Conservation (phyloP, 2,888 invertebrate genomes). For the Hypsopygia costalis region DNA sequence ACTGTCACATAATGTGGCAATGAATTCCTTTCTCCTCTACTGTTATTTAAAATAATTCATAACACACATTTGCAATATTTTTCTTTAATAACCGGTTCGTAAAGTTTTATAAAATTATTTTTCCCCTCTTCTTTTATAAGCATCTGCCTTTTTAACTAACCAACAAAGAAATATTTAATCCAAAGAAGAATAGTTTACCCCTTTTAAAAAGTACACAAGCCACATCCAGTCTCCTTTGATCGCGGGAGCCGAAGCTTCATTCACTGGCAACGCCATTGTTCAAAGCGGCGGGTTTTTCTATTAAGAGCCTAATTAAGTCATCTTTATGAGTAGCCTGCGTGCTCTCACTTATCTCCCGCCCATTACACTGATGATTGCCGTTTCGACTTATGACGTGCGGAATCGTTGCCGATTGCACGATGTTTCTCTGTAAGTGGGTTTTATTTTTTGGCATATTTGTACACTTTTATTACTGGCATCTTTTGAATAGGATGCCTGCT, state of each 20-base stretch:
- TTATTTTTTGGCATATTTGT: conserved; percentile 2
- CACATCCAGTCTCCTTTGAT: not conserved
- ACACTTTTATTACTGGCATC: not conserved
- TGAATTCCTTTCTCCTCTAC: too few relatives aligned
- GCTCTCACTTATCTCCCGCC: conserved; percentile 12
- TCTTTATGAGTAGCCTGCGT: conserved; percentile 22
- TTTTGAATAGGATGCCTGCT: too few relatives aligned
- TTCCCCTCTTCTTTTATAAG: too few relatives aligned
- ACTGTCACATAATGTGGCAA: too few relatives aligned
- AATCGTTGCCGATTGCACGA: not conserved
- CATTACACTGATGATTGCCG: conserved; percentile 4
- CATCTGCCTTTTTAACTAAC: too few relatives aligned
- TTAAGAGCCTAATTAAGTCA: conserved; percentile 47
- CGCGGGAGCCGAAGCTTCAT: conserved; percentile 1
- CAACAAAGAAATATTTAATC: too few relatives aligned
- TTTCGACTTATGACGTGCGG: conserved; percentile 1
- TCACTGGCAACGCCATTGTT: conserved; percentile 26
- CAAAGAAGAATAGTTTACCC: not conserved
- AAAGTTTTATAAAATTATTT: too few relatives aligned
- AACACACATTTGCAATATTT: too few relatives aligned
- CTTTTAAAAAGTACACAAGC: not conserved
- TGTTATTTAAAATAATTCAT: too few relatives aligned
- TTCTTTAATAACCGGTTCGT: too few relatives aligned
- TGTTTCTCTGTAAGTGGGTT: conserved; percentile 1
- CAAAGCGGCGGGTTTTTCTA: conserved; percentile 37